phyloP scores from a whole-genome alignment of 2,888 invertebrate species.

The Hermaeophaga mercurialis region DNA sequence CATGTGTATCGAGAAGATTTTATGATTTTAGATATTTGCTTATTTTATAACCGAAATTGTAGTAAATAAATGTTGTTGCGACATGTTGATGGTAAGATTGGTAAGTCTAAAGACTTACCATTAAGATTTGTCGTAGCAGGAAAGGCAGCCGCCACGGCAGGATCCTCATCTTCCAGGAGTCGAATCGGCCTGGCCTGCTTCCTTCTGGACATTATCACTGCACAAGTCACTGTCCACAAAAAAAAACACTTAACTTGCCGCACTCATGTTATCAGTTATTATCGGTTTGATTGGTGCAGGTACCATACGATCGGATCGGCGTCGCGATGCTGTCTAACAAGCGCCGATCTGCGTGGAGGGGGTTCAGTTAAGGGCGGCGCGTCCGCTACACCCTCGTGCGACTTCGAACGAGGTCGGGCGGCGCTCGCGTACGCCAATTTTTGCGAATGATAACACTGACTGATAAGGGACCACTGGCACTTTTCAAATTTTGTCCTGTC shows the following conservation, averaged over 20 bases:
- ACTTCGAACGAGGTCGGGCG: conserved; percentile 50
- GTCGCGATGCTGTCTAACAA: conserved; percentile 58
- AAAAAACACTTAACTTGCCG: conserved; percentile 39
- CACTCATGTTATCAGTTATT: conserved; percentile 47
- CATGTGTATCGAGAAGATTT: too few species aligned
- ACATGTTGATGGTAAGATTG: too few species aligned
- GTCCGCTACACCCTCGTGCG: conserved; percentile 55
- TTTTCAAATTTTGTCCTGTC: conserved; percentile 44
- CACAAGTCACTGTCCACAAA: conserved; percentile 48
- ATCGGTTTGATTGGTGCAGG: conserved; percentile 51
- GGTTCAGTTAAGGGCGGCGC: conserved; percentile 56
- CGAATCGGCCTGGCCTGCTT: conserved; percentile 63
- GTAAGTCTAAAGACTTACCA: conserved; percentile 48
- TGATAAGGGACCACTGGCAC: conserved; percentile 33
- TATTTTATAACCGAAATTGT: too few species aligned
- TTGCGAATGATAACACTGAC: conserved; percentile 38
- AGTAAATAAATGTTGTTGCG: too few species aligned
- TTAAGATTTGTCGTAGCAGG: conserved; percentile 40
- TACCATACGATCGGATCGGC: conserved; percentile 56
- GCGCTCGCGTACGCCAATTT: conserved; percentile 46
- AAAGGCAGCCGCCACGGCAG: conserved; percentile 41
- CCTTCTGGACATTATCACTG: conserved; percentile 60
- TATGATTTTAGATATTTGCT: too few species aligned
- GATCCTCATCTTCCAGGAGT: conserved; percentile 60
- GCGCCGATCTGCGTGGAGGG: conserved; percentile 56